These are phyloP conservation scores for Chloroceryle amazona DNA, from an alignment of 2,797 vertebrate species.

Conservation along the genomic window DNA sequence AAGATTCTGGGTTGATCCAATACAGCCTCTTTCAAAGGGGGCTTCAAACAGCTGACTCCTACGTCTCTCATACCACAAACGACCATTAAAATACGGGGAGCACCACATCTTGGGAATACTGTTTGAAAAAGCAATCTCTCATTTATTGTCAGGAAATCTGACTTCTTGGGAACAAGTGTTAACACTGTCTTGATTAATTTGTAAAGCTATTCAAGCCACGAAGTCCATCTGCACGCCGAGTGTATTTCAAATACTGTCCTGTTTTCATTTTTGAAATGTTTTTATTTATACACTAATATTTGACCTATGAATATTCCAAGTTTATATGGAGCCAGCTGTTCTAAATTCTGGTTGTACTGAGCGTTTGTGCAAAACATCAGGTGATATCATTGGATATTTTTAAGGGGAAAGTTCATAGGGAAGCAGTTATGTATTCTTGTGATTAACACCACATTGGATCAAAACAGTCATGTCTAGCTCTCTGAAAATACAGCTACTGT, in stretches of 20 bases:
- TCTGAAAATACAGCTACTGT: slow-evolving; percentile 67
- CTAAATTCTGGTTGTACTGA: slow-evolving; percentile 50
- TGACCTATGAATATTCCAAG: slow-evolving; percentile 59
- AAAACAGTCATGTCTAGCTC: slow-evolving; percentile 73
- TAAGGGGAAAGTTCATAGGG: slow-evolving; percentile 67
- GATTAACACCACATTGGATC: slow-evolving; percentile 70
- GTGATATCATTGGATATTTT: slow-evolving; percentile 69
- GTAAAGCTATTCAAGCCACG: slow-evolving; percentile 55
- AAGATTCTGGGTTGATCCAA: not conserved
- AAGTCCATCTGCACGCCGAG: slow-evolving; percentile 48
- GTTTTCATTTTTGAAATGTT: slow-evolving; percentile 61
- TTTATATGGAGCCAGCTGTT: slow-evolving; percentile 65
- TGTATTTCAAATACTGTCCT: slow-evolving; percentile 61
- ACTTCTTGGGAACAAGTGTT: slow-evolving; percentile 43
- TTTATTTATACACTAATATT: slow-evolving; percentile 69
- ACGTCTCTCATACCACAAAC: not conserved
- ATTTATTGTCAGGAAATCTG: slow-evolving; percentile 19
- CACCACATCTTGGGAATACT: not conserved
- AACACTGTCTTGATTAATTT: slow-evolving; percentile 51
- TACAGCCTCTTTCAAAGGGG: not conserved
- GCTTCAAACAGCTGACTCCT: not conserved
- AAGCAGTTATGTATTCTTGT: slow-evolving; percentile 70
- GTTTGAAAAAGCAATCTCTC: slow-evolving; percentile 18
- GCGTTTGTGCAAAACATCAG: slow-evolving; percentile 53
- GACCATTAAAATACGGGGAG: not conserved